Base-by-base conservation (phyloP, 2,888 invertebrate species). In the Pachycephus smyrnensis region DNA sequence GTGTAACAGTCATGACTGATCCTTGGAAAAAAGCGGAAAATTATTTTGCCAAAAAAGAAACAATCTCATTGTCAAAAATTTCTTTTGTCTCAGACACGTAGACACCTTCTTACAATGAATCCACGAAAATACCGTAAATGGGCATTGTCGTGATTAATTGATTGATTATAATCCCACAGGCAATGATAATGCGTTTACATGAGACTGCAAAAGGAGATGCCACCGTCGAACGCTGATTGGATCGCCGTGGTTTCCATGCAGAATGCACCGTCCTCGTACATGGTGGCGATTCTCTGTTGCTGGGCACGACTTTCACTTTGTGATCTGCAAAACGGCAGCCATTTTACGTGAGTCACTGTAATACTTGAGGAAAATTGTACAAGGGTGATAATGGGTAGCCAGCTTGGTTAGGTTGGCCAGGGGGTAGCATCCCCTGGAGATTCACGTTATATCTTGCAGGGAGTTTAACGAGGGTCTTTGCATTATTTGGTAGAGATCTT, bases 221-320 rank as follows among this genome's bases (percentile, higher is more conserved):
- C 91, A 77, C 89, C 85, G 78, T 91, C 91, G 80, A 91, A 87
- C 36, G 90, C 90, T 30, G 90, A 89, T 77, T 90, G 89, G 68
- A 91, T 85, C 23, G 87, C 91, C 40, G 91, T 90, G 73, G 91
- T 90, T 81, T 91, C 91, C 91, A 91, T 91, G 82, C 91, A 91
- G 81, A 91, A 91, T 31, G 89, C 90, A 3, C 87, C 90, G 76
- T 91, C 91, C 78, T 89, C 90, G 85, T 90, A 91, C 89, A 89
- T 90, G 73, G 88, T 90, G 12, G 89, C 86, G 71, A 90, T 87
- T 80, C 91, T 86, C 76, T 90, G 90, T 82, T 91, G 90, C 69
- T 84, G 84, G 71, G 89, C 91, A 11, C 91, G 89, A 76, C 89
- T 91, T 82, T 91, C 91, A 80, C 91, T 91, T 75, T 90, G 90